A percentile compares a stretch with the other conserved stretches of the same genome.
These are phyloP conservation scores for Galerucella pusilla DNA, from an alignment of 2,888 invertebrate genomes.

Conservation along the genomic window DNA sequence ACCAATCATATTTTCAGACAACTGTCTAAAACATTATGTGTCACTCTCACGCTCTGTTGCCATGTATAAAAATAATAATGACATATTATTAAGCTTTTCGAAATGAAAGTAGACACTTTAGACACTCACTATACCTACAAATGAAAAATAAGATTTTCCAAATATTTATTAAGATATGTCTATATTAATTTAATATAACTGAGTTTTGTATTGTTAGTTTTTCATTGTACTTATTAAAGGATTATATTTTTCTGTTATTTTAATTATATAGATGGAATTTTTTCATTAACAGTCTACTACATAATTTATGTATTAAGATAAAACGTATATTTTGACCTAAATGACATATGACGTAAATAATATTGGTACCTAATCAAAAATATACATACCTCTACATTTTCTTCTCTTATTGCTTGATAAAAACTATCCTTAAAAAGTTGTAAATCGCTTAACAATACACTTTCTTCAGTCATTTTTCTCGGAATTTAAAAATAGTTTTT, in stretches of 20 bases:
- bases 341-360: background rate
- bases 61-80: no score
- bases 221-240: no score
- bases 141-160: no score
- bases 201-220: no score
- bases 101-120: no score
- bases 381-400: constrained; percentile 52
- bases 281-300: background rate
- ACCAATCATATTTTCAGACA: no score
- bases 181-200: no score
- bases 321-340: background rate
- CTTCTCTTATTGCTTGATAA: constrained; percentile 48
- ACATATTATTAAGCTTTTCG: no score
- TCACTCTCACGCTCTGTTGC: no score
- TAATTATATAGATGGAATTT: background rate
- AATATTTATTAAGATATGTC: no score
- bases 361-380: background rate
- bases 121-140: no score
- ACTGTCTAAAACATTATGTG: no score
- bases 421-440: constrained; percentile 50
- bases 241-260: background rate
- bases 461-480: constrained; percentile 43
- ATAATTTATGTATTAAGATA: background rate
- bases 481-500: background rate
- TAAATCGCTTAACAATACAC: constrained; percentile 45